These are phyloP conservation scores for Diglossa cyanea DNA, from an alignment of 2,797 vertebrate genomes.

Conservation along the genomic window DNA sequence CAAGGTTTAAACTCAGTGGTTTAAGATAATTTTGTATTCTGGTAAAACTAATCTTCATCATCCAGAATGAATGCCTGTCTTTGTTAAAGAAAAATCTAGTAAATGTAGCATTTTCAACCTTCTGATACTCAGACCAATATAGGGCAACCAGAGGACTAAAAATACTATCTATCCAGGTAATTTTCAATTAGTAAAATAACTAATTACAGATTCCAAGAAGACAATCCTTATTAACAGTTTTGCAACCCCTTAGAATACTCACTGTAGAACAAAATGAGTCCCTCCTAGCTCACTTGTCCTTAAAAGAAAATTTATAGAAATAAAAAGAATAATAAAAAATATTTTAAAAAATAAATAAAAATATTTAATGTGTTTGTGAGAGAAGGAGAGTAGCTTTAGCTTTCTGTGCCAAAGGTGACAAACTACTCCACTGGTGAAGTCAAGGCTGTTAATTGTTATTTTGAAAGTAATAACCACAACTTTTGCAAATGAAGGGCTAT, in stretches of 20 bases:
- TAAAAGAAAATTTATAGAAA: background rate
- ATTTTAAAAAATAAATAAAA: too few species aligned
- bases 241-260: background rate
- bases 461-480: background rate
- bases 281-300: background rate
- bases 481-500: background rate
- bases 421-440: background rate
- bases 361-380: too few species aligned
- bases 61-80: constrained; percentile 1
- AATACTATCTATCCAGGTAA: background rate
- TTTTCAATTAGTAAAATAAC: background rate
- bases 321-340: background rate
- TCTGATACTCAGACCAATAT: background rate
- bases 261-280: background rate
- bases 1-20: constrained; percentile 43
- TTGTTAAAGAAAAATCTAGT: background rate
- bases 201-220: background rate
- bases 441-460: background rate
- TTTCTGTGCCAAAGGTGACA: background rate
- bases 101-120: background rate
- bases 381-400: background rate
- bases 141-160: background rate
- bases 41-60: constrained; percentile 17
- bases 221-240: background rate
- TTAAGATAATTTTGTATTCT: constrained; percentile 48